phyloP scores from a whole-genome alignment of 2,888 invertebrate species.

The Troglohyphantes excavatus region DNA sequence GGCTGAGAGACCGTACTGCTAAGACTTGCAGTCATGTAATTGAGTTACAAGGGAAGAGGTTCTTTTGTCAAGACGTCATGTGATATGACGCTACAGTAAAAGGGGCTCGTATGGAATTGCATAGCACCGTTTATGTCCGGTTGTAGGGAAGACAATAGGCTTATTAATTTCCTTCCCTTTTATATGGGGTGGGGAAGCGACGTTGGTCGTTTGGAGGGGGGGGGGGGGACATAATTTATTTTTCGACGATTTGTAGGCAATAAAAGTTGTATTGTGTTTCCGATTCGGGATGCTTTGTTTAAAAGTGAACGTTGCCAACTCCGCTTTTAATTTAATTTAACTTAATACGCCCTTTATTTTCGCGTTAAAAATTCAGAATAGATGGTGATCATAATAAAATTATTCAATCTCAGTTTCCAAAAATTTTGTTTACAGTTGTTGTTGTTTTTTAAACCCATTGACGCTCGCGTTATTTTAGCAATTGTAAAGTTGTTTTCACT shows the following conservation, averaged over 20 bases:
- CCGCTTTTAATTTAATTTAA: too few species aligned
- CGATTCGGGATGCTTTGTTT: too few species aligned
- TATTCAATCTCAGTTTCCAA: too few species aligned
- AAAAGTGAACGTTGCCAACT: too few species aligned
- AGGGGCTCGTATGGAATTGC: background rate
- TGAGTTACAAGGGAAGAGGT: slow-evolving; percentile 47
- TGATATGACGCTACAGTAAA: slow-evolving; percentile 28
- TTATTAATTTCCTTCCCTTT: slow-evolving; percentile 34
- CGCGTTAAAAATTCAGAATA: too few species aligned
- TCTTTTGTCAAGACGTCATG: slow-evolving; percentile 54
- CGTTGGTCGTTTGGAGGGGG: background rate
- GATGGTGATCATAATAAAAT: too few species aligned
- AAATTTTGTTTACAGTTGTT: too few species aligned
- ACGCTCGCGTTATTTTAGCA: too few species aligned
- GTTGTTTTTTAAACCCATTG: too few species aligned
- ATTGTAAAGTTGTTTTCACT: too few species aligned
- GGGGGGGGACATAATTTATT: background rate
- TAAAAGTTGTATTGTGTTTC: background rate
- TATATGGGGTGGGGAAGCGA: background rate
- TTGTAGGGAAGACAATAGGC: background rate
- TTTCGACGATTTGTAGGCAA: background rate
- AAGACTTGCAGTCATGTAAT: slow-evolving; percentile 48
- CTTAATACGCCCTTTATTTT: too few species aligned
- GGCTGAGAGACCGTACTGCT: slow-evolving; percentile 1
- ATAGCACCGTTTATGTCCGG: slow-evolving; percentile 31